Conservation (phyloP, 2,888 invertebrate species). For the Aleiodes leptofemur region DNA sequence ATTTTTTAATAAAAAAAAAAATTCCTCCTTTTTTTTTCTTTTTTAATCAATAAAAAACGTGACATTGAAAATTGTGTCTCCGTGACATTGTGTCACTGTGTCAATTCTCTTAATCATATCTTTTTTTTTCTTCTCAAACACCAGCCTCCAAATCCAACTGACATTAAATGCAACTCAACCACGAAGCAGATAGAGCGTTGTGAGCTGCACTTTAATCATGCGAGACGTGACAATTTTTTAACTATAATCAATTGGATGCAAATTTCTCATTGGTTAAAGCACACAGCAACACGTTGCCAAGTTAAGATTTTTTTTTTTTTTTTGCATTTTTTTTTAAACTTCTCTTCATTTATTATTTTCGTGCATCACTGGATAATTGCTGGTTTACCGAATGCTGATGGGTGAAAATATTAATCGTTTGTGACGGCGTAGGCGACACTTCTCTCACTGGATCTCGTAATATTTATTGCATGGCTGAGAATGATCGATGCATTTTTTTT, state of each 20-base stretch:
- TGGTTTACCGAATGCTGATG: slow-evolving; percentile 4
- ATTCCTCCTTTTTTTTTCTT: background rate
- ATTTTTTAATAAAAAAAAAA: background rate
- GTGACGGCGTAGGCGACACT: slow-evolving; percentile 21
- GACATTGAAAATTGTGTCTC: slow-evolving; percentile 15
- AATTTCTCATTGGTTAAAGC: background rate
- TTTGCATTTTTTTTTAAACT: no score
- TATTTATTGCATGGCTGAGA: slow-evolving; percentile 18
- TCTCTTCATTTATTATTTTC: background rate
- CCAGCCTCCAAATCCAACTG: slow-evolving; percentile 1
- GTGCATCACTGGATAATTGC: slow-evolving; percentile 30
- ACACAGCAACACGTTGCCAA: slow-evolving; percentile 23
- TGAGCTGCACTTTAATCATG: slow-evolving; percentile 30
- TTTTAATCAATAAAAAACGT: background rate
- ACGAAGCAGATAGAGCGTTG: background rate
- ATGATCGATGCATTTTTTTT: background rate
- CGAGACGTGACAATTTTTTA: slow-evolving; percentile 24
- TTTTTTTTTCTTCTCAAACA: background rate
- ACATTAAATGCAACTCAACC: background rate
- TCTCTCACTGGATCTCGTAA: slow-evolving; percentile 11
- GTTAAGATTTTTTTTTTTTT: slow-evolving; percentile 8
- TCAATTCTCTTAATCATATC: slow-evolving; percentile 11
- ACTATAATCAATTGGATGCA: slow-evolving; percentile 21
- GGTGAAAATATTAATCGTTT: slow-evolving; percentile 5
- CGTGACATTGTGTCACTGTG: slow-evolving; percentile 22